Conservation (phyloP, 1,140 invertebrate species). For the Pogonomyrmex barbatus region DNA sequence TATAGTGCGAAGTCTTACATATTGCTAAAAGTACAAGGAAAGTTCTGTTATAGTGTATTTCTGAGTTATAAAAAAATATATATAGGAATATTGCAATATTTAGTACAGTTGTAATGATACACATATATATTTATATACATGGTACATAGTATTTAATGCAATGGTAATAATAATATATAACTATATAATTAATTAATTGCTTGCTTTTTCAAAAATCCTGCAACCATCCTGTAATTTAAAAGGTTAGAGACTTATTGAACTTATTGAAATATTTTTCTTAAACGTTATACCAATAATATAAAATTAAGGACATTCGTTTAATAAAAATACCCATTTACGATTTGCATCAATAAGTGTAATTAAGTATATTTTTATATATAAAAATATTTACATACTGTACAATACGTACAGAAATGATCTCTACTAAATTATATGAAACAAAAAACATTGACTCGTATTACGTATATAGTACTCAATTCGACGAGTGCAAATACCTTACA, state of each 20-base stretch:
- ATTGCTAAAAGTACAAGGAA: not conserved
- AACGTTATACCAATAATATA: not conserved
- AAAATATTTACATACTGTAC: conserved; percentile 8
- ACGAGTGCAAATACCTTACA: not conserved
- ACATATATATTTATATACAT: conserved; percentile 28
- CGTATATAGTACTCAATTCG: not conserved
- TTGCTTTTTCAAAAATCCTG: not conserved
- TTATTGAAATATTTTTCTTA: not conserved
- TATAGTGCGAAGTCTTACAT: conserved; percentile 39
- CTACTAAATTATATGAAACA: not conserved
- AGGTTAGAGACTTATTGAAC: too few species aligned
- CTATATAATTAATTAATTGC: not conserved
- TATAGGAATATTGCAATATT: conserved; percentile 51
- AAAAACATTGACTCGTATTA: not conserved
- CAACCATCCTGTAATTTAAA: not conserved
- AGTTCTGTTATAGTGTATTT: conserved; percentile 10
- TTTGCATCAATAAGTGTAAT: not conserved
- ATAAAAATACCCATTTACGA: not conserved
- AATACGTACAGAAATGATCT: not conserved
- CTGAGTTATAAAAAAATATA: conserved; percentile 16
- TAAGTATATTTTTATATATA: not conserved
- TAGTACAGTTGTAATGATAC: conserved; percentile 25
- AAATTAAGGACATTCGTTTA: not conserved
- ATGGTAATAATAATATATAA: conserved; percentile 37
- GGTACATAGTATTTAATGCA: conserved; percentile 49